phyloP scores from a whole-genome alignment of 2,113 vertebrate genomes.

The Stigmatopora nigra region DNA sequence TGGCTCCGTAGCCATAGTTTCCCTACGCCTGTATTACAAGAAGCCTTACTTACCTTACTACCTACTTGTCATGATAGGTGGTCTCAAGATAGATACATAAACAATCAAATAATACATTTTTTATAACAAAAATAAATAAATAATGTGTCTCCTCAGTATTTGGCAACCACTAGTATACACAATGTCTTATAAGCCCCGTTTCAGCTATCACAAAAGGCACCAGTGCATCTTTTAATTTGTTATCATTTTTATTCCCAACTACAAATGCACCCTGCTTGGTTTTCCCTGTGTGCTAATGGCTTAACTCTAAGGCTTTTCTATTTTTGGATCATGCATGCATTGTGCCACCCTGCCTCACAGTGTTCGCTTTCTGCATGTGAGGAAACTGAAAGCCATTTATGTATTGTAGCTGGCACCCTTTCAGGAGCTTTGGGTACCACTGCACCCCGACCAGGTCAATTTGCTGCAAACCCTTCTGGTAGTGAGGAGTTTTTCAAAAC shows the following conservation, averaged over 20 bases:
- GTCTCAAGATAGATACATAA: neutral
- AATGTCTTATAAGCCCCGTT: neutral
- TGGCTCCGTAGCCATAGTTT: too few relatives aligned
- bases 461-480: slow-evolving; percentile 38
- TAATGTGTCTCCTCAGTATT: neutral
- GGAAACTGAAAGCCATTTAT: slow-evolving; percentile 50
- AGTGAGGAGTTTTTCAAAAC: slow-evolving; percentile 37
- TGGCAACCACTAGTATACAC: neutral
- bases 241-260: neutral
- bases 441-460: slow-evolving; percentile 39
- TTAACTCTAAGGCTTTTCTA: slow-evolving; percentile 45
- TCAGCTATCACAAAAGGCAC: neutral
- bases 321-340: slow-evolving; percentile 60
- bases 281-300: slow-evolving; percentile 13
- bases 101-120: neutral
- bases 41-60: neutral
- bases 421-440: slow-evolving; percentile 43
- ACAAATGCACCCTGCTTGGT: neutral
- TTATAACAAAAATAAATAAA: neutral
- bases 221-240: neutral
- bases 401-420: slow-evolving; percentile 51
- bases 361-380: slow-evolving; percentile 43
- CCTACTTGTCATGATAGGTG: neutral
- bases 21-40: too few relatives aligned
- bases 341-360: slow-evolving; percentile 53